phyloP scores from a whole-genome alignment of 1,140 invertebrate genomes.

The Lanistes nyassanus region DNA sequence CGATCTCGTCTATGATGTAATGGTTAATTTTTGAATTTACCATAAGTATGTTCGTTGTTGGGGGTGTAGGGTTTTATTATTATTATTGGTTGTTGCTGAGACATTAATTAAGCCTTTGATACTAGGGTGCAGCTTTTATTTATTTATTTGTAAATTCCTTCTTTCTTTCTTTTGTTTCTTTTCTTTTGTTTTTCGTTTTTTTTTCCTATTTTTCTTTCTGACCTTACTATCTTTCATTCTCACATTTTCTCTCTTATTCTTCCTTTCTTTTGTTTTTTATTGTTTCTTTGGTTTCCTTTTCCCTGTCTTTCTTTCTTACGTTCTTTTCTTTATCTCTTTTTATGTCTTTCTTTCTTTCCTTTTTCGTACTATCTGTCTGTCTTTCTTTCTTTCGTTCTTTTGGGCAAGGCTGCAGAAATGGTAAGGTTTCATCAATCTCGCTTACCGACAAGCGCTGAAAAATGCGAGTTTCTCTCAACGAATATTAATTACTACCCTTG shows the following conservation, averaged over 20 bases:
- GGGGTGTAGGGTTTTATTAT: not conserved
- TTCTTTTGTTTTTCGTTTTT: not conserved
- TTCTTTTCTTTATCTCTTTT: not conserved
- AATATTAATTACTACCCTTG: not conserved
- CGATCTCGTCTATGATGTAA: not conserved
- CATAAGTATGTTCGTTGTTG: too few relatives aligned
- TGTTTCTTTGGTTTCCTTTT: not conserved
- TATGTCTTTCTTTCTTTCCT: not conserved
- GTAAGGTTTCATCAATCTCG: not conserved
- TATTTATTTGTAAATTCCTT: not conserved
- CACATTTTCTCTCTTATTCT: not conserved
- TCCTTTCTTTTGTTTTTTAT: not conserved
- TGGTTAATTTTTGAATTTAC: too few relatives aligned
- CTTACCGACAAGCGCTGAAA: too few relatives aligned
- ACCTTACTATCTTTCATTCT: not conserved
- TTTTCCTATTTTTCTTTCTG: not conserved
- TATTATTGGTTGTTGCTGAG: not conserved
- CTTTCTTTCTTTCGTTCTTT: not conserved
- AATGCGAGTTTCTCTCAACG: not conserved
- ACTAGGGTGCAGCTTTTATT: not conserved
- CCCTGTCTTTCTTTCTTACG: not conserved
- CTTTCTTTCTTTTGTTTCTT: not conserved
- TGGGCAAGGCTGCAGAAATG: not conserved
- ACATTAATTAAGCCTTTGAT: not conserved
- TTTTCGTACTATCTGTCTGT: too few relatives aligned